Percentiles rank a stretch among this genome's conserved stretches.
These are phyloP conservation scores for Ernsta delagoae DNA, from an alignment of 2,888 invertebrate genomes.

Conservation along the genomic window DNA sequence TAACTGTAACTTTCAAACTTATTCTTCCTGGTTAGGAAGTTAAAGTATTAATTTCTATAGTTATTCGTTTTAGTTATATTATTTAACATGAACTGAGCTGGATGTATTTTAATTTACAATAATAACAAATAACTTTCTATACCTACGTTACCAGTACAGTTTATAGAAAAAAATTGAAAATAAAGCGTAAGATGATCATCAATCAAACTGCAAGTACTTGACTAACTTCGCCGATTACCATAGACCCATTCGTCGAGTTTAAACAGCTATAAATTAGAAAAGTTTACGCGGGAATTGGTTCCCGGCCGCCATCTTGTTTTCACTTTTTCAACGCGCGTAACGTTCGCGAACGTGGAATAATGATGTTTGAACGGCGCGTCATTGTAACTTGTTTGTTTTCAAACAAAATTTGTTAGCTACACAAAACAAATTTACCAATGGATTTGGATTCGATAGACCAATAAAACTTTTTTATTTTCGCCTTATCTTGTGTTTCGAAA, in stretches of 20 bases:
- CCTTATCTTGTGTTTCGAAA: neutral
- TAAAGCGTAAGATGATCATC: no score
- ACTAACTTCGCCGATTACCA: conserved; percentile 7
- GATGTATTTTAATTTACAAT: no score
- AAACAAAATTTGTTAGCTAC: conserved; percentile 3
- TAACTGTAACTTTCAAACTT: no score
- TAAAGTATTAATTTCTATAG: no score
- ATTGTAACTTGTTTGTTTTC: conserved; percentile 1
- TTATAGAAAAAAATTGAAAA: no score
- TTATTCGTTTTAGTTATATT: no score
- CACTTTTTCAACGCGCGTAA: conserved; percentile 19
- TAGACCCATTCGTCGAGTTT: conserved; percentile 15
- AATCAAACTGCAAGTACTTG: neutral
- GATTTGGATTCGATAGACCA: neutral
- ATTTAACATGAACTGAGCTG: no score
- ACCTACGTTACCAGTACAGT: no score
- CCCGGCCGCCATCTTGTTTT: conserved; percentile 16
- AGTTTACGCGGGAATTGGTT: conserved; percentile 17
- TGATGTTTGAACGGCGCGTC: conserved; percentile 14
- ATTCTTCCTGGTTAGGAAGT: no score
- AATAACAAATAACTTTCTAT: no score
- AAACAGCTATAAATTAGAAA: conserved; percentile 24
- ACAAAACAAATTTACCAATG: neutral
- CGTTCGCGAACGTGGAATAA: neutral
- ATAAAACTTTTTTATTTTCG: neutral